A percentile compares a stretch with the other conserved stretches of the same genome.
Evolutionary conservation across 2,113 vertebrate species (phyloP).

Genomic region (western clawed frog (Xenopus tropicalis)): UCB_Xtro_10.0 CM004447.2:12536501-12537000

Average conservation of each 20-base stretch:
- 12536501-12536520: conserved; percentile 29
- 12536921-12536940: too few relatives aligned
- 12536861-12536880: not conserved
- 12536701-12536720: too few relatives aligned
- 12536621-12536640: conserved; percentile 18
- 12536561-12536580: conserved; percentile 39
- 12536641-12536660: conserved; percentile 26
- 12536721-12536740: too few relatives aligned
- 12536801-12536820: not conserved
- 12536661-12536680: too few relatives aligned
- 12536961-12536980: too few relatives aligned
- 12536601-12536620: conserved; percentile 40
- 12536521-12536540: conserved; percentile 45
- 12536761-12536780: not conserved
- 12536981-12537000: too few relatives aligned
- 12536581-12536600: conserved; percentile 48
- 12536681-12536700: too few relatives aligned
- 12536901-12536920: too few relatives aligned
- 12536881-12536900: not conserved
- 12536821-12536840: not conserved
- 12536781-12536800: not conserved
- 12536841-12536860: not conserved
- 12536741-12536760: too few relatives aligned
- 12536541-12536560: conserved; percentile 39
- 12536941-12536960: too few relatives aligned